A percentile compares a stretch with the other conserved stretches of the same genome.
Conservation (phyloP, 2,797 vertebrate species). For the Acanthornis magna region DNA sequence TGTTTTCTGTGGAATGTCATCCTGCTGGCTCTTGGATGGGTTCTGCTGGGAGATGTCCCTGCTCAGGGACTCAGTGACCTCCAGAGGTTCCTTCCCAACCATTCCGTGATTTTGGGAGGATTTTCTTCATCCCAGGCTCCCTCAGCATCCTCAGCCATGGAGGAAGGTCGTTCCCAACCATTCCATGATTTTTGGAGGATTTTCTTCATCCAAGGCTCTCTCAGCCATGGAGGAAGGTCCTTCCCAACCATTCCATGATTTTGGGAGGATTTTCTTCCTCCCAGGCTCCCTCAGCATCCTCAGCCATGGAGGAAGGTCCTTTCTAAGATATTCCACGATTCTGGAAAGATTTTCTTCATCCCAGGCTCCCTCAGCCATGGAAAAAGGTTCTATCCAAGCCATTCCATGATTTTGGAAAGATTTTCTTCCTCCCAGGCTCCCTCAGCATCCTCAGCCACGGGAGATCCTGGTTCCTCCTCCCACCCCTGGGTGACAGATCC, state of each 20-base stretch:
- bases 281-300: not conserved
- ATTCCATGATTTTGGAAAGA: too few species aligned
- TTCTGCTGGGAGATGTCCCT: not conserved
- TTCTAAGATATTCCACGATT: not conserved
- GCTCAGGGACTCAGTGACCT: not conserved
- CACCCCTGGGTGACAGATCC: not conserved
- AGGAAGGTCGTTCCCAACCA: not conserved
- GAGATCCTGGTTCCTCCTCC: not conserved
- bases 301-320: not conserved
- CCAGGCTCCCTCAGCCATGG: not conserved
- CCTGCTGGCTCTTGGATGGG: not conserved
- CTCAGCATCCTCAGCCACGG: not conserved
- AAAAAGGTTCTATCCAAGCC: not conserved
- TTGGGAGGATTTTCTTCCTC: not conserved
- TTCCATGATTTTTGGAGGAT: too few species aligned
- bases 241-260: not conserved
- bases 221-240: not conserved
- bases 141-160: not conserved
- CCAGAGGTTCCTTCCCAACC: not conserved
- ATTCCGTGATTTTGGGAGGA: too few species aligned
- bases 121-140: not conserved
- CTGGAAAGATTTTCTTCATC: not conserved
- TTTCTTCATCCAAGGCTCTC: too few species aligned
- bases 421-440: too few species aligned
- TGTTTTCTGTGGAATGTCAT: accelerated